Evolutionary conservation across 2,113 vertebrate genomes (phyloP).

Genomic region (Pithys albifrons): DNA sequence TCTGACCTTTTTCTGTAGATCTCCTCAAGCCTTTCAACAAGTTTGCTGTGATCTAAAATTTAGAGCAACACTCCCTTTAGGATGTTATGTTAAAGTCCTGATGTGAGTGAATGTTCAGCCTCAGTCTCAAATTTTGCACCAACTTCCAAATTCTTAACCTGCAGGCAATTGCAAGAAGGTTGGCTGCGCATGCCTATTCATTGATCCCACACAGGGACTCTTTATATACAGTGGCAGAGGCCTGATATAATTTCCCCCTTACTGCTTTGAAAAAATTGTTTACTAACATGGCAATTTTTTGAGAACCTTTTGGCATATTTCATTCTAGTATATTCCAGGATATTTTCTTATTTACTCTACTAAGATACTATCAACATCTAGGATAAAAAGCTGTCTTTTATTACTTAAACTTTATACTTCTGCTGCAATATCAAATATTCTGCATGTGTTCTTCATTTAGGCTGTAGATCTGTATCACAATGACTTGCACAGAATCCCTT

Average conservation of each 20-base stretch:
- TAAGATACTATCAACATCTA: neutral
- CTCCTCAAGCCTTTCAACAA: slow-evolving; percentile 69
- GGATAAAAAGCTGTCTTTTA: neutral
- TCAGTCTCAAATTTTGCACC: slow-evolving; percentile 54
- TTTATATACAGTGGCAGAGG: neutral
- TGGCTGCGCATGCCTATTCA: slow-evolving; percentile 43
- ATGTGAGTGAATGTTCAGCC: slow-evolving; percentile 24
- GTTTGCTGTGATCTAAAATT: slow-evolving; percentile 57
- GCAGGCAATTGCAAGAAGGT: slow-evolving; percentile 72
- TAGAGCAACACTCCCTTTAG: slow-evolving; percentile 65
- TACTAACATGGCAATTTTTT: neutral
- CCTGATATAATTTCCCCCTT: neutral
- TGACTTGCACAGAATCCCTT: neutral
- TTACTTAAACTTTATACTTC: neutral
- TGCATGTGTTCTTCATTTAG: neutral
- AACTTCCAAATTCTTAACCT: slow-evolving; percentile 32
- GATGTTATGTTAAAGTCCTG: slow-evolving; percentile 66
- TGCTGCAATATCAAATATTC: neutral
- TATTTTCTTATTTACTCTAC: neutral
- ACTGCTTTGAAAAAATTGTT: neutral
- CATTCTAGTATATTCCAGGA: neutral
- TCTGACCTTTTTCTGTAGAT: slow-evolving; percentile 76
- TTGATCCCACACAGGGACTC: neutral
- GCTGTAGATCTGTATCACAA: neutral
- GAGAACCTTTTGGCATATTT: neutral